phyloP scores from a whole-genome alignment of 2,113 vertebrate species.

The Chascanopsetta lugubris region DNA sequence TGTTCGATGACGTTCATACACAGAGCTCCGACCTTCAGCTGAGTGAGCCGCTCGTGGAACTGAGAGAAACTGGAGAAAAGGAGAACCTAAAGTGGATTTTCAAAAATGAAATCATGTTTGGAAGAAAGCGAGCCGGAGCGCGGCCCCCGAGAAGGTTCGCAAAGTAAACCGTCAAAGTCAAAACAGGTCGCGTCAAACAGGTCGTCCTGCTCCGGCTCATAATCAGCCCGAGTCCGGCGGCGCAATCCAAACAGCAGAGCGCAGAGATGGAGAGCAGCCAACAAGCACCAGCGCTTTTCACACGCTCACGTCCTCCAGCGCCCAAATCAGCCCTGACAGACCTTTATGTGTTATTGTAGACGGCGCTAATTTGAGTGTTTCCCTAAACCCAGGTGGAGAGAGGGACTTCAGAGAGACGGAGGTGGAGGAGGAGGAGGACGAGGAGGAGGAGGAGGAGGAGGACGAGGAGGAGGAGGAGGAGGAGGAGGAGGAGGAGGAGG shows the following conservation, averaged over 20 bases:
- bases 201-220: slow-evolving; percentile 30
- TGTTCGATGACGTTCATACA: slow-evolving; percentile 96
- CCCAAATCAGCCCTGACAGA: slow-evolving; percentile 66
- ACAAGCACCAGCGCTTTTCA: slow-evolving; percentile 60
- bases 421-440: slow-evolving; percentile 32
- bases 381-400: slow-evolving; percentile 46
- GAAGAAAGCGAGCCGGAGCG: slow-evolving; percentile 30
- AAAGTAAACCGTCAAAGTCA: slow-evolving; percentile 55
- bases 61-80: slow-evolving; percentile 86
- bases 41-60: slow-evolving; percentile 92
- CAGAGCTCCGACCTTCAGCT: slow-evolving; percentile 93
- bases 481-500: too few species aligned
- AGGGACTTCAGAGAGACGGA: slow-evolving; percentile 43
- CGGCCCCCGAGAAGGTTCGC: slow-evolving; percentile 54
- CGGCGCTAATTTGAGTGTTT: slow-evolving; percentile 62
- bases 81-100: slow-evolving; percentile 35
- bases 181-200: slow-evolving; percentile 60
- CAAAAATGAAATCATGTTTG: slow-evolving; percentile 21
- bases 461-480: too few species aligned
- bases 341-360: slow-evolving; percentile 67
- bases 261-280: slow-evolving; percentile 54
- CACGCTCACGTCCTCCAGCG: slow-evolving; percentile 20
- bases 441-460: too few species aligned
- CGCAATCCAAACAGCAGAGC: slow-evolving; percentile 64
- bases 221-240: slow-evolving; percentile 58